These are phyloP conservation scores for Aegypius monachus DNA, from an alignment of 2,113 vertebrate genomes.

Conservation along the genomic window DNA sequence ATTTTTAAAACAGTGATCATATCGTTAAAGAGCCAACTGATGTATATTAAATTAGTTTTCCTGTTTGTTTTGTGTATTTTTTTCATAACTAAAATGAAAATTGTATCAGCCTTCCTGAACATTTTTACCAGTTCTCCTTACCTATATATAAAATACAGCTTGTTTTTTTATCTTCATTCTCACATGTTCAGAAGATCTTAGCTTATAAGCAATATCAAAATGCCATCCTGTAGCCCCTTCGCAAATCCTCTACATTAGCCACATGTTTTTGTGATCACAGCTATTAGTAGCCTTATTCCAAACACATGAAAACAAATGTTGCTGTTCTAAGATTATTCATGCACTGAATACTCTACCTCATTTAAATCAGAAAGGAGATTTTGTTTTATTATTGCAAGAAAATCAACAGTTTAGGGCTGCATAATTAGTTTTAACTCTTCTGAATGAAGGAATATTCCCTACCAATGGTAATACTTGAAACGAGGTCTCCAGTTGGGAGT, in stretches of 20 bases:
- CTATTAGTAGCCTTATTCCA: background rate
- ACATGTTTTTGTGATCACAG: background rate
- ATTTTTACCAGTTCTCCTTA: background rate
- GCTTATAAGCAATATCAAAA: background rate
- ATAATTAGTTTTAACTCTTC: background rate
- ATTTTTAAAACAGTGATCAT: background rate
- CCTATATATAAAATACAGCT: background rate
- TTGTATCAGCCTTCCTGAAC: background rate
- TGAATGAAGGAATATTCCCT: conserved; percentile 52
- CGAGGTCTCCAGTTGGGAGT: conserved; percentile 97
- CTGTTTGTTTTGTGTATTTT: background rate
- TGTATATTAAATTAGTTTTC: background rate
- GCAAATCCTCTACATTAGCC: background rate
- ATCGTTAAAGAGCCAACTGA: background rate
- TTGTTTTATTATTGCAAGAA: background rate
- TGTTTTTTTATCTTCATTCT: background rate
- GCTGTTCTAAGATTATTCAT: background rate
- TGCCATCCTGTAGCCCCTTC: background rate
- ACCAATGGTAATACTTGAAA: conserved; percentile 97
- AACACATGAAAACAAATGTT: background rate
- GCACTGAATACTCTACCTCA: background rate
- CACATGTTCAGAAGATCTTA: background rate
- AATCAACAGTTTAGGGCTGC: background rate
- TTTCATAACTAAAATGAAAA: background rate
- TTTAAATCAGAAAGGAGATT: background rate